Evolutionary conservation across 2,797 vertebrate species (phyloP), one percentile per base, ranked within the genome.

Genomic region (Enteromius anoplus): DNA sequence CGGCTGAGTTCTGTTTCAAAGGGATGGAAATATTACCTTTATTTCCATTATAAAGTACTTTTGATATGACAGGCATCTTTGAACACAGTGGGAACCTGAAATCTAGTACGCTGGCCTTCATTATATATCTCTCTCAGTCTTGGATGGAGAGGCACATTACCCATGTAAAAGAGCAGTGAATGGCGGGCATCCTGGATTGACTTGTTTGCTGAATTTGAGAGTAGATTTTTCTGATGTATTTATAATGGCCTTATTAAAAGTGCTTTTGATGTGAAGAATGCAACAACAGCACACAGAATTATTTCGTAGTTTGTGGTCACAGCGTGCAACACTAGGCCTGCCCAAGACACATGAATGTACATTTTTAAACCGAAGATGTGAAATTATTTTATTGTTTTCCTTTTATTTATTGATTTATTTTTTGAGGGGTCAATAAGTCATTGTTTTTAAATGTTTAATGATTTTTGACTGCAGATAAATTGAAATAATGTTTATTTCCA

Each of bases 201-300:
- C 94, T 93, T 94, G 93, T 94, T 95, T 95, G 92, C 91, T 90
- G 94, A 94, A 95, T 94, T 93, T 91, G 89, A 92, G 89, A 95
- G 93, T 91, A 91, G 90, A 91, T 93, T 93, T 85, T 93, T 95
- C 92, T 93, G 93, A 95, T 94, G 92, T 94, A 94, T 95, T 94
- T 95, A 94, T 94, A 94, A 95, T 95, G 91, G 92, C 87, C 93
- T 94, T 93, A 94, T 95, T 95, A 95, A 93, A 94, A 93, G 89
- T 78, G 87, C 89, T 88, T 95, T 95, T 95, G 94, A 95, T 94
- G 92, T 92, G 86, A 92, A 91, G 92, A 93, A 92, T 93, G 91
- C 91, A 94, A 92, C 92, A 94, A 91, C 91, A 92, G 91, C 91
- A 92, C 81, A 81, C 87, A 91, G 91, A 84, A 65, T 81, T 85